A percentile compares a stretch with the other conserved stretches of the same genome.
Evolutionary conservation across 2,888 invertebrate genomes (phyloP).

Genomic region (Chloromyia formosa): DNA sequence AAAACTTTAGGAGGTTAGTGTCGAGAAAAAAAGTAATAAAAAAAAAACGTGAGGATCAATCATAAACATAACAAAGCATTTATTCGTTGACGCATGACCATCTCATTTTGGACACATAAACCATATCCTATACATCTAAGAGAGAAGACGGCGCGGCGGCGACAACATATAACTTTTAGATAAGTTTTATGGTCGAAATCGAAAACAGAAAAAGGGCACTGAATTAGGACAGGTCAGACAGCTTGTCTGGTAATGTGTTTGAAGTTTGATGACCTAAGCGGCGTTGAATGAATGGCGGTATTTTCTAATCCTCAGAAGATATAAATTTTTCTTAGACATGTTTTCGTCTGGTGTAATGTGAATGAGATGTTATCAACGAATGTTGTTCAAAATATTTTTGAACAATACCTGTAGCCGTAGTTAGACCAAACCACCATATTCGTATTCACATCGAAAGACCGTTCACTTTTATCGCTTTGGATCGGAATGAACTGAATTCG

Average conservation of each 20-base stretch:
- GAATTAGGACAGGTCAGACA: background rate
- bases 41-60: constrained; percentile 26
- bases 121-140: background rate
- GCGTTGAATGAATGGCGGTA: background rate
- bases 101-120: constrained; percentile 19
- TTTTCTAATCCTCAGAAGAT: background rate
- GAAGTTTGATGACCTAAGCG: background rate
- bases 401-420: no score
- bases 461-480: background rate
- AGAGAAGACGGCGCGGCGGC: background rate
- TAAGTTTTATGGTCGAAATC: constrained; percentile 7
- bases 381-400: background rate
- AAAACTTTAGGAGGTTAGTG: no score
- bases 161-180: background rate
- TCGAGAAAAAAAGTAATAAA: background rate
- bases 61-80: constrained; percentile 10
- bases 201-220: constrained; percentile 4
- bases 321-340: background rate
- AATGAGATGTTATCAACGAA: background rate
- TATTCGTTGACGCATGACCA: constrained; percentile 29
- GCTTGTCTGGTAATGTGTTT: background rate
- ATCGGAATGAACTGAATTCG: background rate
- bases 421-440: background rate
- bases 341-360: background rate
- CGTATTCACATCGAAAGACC: background rate